phyloP scores from a whole-genome alignment of 2,888 invertebrate species.

The Scaptomyza caliginosa region DNA sequence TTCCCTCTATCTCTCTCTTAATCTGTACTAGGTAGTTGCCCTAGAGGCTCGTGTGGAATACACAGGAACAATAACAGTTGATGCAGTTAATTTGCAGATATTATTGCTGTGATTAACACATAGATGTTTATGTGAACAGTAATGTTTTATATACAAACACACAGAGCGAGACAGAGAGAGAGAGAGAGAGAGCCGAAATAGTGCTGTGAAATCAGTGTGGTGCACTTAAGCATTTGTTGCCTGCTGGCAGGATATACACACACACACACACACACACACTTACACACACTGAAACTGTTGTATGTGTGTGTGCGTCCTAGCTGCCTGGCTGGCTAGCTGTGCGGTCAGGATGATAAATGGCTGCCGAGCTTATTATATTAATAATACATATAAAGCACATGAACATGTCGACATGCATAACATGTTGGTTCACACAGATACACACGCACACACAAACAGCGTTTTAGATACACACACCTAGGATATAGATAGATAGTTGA shows the following conservation, averaged over 20 bases:
- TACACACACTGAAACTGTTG: constrained; percentile 9
- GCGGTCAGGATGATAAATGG: constrained; percentile 76
- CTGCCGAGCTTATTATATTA: constrained; percentile 78
- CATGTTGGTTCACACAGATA: constrained; percentile 60
- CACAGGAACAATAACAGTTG: constrained; percentile 45
- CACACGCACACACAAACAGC: not conserved
- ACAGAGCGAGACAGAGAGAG: not conserved
- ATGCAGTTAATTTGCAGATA: constrained; percentile 77
- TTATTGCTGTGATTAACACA: constrained; percentile 79
- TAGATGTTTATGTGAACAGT: constrained; percentile 71
- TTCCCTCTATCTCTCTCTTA: not conserved
- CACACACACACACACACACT: constrained; percentile 5
- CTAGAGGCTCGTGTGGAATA: constrained; percentile 20
- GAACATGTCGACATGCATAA: constrained; percentile 76
- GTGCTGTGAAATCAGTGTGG: constrained; percentile 54
- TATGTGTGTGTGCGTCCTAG: not conserved
- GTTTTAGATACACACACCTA: constrained; percentile 21
- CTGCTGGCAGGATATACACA: constrained; percentile 19
- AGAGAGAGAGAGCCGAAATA: not conserved
- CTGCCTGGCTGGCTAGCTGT: constrained; percentile 15
- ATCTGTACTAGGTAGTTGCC: constrained; percentile 19
- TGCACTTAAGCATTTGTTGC: constrained; percentile 47
- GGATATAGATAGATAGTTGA: not conserved
- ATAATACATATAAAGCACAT: constrained; percentile 79
- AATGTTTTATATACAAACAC: constrained; percentile 65